Base-by-base conservation (phyloP, 2,888 invertebrate species). In the Acrocera orbiculus region DNA sequence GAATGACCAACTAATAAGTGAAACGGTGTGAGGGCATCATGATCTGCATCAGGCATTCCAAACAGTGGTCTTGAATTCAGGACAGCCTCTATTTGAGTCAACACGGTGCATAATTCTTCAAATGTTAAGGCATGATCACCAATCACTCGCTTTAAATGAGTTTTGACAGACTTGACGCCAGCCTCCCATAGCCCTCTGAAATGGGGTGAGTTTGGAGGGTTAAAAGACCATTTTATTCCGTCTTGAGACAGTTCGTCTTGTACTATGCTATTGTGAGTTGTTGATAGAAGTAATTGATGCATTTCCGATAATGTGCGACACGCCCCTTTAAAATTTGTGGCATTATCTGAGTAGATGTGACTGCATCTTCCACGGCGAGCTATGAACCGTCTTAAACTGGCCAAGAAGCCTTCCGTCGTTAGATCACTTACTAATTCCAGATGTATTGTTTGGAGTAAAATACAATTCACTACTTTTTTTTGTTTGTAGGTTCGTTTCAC, bases 321-420 rank as follows among this genome's bases (percentile, higher is more conserved):
- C 7, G 40, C 38, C 1, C 40, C 41, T n/a, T 26, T 23, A 24
- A 43, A 40, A 26, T 43, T 42, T 2, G 42, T 40, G 2, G 39
- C 40, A 27, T 42, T 41, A 19, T 43, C 43, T 2, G 28, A 38
- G 13, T 27, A 36, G 1, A 43, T 40, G 3, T 42, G 19, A 1
- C 25, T 4, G 4, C 36, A 37, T 4, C 23, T 14, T 2, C 40
- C 39, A 11, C 42, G 32, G 4, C 40, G 30, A 2, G 39, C 15
- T n/a, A 36, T 25, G 6, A 42, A 38, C 5, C 36, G 24, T 11
- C 39, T 37, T 5, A 44, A 3, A 4, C 7, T 4, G 4, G 22
- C 22, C 2, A 22, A 10, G 8, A 22, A 22, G 9, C 10, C 5
- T 7, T 3, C 22, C 2, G 9, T 22, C 4, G 22, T n/a, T n/a